Evolutionary conservation across 2,797 vertebrate species (phyloP), one percentile per base, ranked within the genome.

Genomic region (Heteromormyrus szaboi): DNA sequence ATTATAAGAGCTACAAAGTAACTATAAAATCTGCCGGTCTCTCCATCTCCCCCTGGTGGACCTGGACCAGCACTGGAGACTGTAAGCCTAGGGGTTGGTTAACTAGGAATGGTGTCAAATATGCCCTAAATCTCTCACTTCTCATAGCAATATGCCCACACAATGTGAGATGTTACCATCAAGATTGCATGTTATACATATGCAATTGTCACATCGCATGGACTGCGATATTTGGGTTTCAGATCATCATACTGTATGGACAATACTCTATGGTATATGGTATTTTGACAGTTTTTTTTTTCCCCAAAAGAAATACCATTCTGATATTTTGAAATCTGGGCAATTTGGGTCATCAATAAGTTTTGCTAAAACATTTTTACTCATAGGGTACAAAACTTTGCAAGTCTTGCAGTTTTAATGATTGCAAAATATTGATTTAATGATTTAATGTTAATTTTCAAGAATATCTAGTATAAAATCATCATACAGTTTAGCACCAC

Each of bases 1-100:
- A 95, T 96, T 95, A 94, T 93, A 94, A 92, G 91, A 89, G 91
- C 92, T 89, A 93, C 90, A 91, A 90, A 92, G 90, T 93, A 91
- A 92, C 92, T 91, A 92, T 94, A 94, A 92, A 93, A 92, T 92
- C 90, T 92, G 92, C 79, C 48, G 4, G n/a, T 33, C 12, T 37
- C 9, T 84, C 25, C 29, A 37, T 4, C 46, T 22, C 46, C 6
- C 6, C 5, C 25, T 29, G 1, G 41, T 68, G 54, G 54, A 53
- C 41, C 22, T 14, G 33, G 14, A 25, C 12, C 12, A 44, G 72
- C 7, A 9, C 44, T 53, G 8, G n/a, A 17, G 2, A 17, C 33
- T 19, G 5, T 33, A 76, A 76, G 68, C 68, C 1, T 41, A 76
- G 33, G 33, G 68, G 68, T 33, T 41, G 68, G 68, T 14, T 19